A percentile compares a stretch with the other conserved stretches of the same genome.
Conservation (phyloP, 2,888 invertebrate genomes). For the Trichogramma dendrolimi region DNA sequence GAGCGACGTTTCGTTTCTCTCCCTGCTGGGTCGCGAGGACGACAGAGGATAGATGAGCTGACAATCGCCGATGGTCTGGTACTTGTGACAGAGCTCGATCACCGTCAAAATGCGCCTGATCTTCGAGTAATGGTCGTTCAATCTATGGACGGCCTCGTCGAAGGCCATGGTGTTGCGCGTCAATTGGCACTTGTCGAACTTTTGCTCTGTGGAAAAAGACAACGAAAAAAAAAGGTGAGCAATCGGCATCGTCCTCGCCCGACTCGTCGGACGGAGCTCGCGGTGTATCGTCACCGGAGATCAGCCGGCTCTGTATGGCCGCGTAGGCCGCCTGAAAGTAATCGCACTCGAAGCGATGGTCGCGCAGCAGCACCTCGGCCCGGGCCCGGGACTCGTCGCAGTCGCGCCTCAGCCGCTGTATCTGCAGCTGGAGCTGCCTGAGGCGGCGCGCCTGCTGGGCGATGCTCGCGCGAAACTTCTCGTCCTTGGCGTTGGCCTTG, state of each 20-base stretch:
- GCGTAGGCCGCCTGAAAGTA: constrained; percentile 35
- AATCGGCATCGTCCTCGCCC: neutral
- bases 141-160: constrained; percentile 31
- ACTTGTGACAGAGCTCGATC: constrained; percentile 39
- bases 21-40: no score
- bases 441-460: constrained; percentile 33
- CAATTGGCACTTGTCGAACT: constrained; percentile 34
- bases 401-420: constrained; percentile 33
- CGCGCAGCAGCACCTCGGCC: constrained; percentile 25
- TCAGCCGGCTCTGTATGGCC: constrained; percentile 32
- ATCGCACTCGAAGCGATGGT: constrained; percentile 33
- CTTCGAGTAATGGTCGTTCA: constrained; percentile 32
- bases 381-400: constrained; percentile 22
- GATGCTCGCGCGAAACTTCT: constrained; percentile 36
- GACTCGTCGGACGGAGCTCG: no score
- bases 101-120: constrained; percentile 35
- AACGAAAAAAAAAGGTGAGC: neutral
- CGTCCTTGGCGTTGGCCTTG: constrained; percentile 36
- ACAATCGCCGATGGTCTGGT: constrained; percentile 40
- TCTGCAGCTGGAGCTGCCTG: constrained; percentile 31
- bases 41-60: constrained; percentile 27
- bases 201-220: constrained; percentile 33
- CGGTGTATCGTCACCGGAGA: constrained; percentile 31
- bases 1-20: no score
- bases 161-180: constrained; percentile 34